A percentile compares a stretch with the other conserved stretches of the same genome.
These are phyloP conservation scores for Coenonympha arcania DNA, from an alignment of 2,888 invertebrate species.

Conservation along the genomic window DNA sequence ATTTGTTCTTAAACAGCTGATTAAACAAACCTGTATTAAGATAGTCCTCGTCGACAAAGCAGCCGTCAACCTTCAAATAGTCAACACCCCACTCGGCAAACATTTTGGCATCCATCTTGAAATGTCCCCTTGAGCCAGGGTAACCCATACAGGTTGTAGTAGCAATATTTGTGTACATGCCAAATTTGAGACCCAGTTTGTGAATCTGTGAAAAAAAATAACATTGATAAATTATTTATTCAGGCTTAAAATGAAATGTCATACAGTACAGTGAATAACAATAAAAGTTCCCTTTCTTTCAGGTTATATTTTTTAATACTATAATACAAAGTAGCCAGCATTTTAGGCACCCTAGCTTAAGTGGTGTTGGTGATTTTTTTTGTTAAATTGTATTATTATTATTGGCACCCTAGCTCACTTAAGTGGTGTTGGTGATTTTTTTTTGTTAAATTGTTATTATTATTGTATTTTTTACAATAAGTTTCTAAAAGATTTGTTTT, in stretches of 20 bases:
- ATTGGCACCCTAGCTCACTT: no score
- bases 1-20: no score
- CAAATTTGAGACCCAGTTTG: constrained; percentile 81
- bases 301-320: no score
- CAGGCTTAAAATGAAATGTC: no score
- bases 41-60: constrained; percentile 74
- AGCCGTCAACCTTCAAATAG: constrained; percentile 88
- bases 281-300: no score
- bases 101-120: constrained; percentile 78
- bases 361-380: no score
- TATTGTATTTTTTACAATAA: not conserved
- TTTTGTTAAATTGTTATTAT: not conserved
- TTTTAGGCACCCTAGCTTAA: no score
- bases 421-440: no score
- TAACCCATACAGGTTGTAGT: constrained; percentile 82
- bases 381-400: not conserved
- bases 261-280: no score
- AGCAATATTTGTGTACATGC: constrained; percentile 87
- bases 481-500: no score
- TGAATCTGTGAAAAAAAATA: constrained; percentile 76
- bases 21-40: constrained; percentile 56
- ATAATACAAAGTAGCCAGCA: no score
- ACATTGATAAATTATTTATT: not conserved
- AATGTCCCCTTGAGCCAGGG: constrained; percentile 79
- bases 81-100: constrained; percentile 87